A percentile compares a stretch with the other conserved stretches of the same genome.
Conservation (phyloP, 64 coral and sea anemone species). For the Astreopora myriophthalma region DNA sequence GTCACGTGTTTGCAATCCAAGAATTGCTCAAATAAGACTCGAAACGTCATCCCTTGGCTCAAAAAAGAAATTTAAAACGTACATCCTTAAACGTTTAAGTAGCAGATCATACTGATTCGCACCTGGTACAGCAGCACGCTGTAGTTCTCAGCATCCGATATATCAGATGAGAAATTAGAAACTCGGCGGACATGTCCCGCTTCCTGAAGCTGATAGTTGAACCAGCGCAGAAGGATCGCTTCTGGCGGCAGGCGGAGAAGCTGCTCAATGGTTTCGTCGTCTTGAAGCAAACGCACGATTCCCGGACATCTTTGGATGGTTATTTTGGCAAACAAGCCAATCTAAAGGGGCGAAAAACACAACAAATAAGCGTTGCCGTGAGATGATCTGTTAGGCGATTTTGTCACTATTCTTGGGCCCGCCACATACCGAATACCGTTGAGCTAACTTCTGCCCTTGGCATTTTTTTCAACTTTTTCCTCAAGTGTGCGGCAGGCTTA, state of each 20-base stretch:
- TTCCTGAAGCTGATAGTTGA: constrained; percentile 90
- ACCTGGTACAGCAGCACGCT: constrained; percentile 91
- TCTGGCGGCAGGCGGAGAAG: constrained; percentile 83
- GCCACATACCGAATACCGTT: too few species aligned
- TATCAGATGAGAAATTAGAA: constrained; percentile 80
- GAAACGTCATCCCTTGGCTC: too few species aligned
- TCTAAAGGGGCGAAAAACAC: constrained; percentile 31
- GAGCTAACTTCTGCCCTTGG: too few species aligned
- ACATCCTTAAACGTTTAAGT: too few species aligned
- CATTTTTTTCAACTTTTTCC: too few species aligned
- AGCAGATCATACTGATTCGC: not conserved
- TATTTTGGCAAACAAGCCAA: constrained; percentile 85
- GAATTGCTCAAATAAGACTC: too few species aligned
- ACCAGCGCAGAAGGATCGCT: constrained; percentile 87
- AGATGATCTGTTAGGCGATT: too few species aligned
- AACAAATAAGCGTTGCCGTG: not conserved
- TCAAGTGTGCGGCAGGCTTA: too few species aligned
- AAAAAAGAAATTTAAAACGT: too few species aligned
- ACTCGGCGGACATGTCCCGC: constrained; percentile 82
- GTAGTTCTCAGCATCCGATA: constrained; percentile 88
- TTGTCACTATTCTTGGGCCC: too few species aligned
- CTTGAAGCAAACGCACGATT: constrained; percentile 77
- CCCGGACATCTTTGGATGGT: constrained; percentile 87
- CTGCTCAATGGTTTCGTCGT: constrained; percentile 78
- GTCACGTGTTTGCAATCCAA: too few species aligned